These are phyloP conservation scores for Engraulis encrasicolus DNA, from an alignment of 2,113 vertebrate species.

Conservation along the genomic window DNA sequence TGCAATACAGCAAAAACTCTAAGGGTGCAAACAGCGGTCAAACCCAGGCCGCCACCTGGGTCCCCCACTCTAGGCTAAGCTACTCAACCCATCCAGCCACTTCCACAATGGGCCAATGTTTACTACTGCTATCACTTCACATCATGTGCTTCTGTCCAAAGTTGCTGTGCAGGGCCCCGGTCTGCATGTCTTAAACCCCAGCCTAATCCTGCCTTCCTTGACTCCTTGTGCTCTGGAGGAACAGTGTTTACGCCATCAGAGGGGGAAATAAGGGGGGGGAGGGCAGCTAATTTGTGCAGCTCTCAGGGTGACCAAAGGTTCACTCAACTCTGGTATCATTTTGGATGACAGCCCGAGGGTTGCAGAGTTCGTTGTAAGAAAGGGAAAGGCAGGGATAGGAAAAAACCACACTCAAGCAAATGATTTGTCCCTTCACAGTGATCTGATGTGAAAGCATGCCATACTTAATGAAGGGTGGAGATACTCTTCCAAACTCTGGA, in stretches of 20 bases:
- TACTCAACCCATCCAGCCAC: background rate
- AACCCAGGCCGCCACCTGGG: background rate
- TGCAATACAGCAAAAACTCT: background rate
- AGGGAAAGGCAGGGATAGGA: conserved; percentile 11
- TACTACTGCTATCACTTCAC: background rate
- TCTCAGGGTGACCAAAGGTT: conserved; percentile 44
- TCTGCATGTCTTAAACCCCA: background rate
- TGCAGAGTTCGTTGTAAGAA: conserved; percentile 30
- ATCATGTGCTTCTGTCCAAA: background rate
- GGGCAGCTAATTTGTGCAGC: conserved; percentile 46
- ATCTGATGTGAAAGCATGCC: conserved; percentile 19
- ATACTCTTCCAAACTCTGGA: background rate
- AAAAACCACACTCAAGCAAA: conserved; percentile 7
- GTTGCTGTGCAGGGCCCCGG: background rate
- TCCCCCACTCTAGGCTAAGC: conserved; percentile 1
- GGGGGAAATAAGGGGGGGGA: conserved; percentile 22
- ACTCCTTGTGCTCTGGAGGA: background rate
- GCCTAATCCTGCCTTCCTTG: background rate
- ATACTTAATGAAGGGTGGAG: conserved; percentile 18
- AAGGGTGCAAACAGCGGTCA: conserved; percentile 20
- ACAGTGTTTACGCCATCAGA: conserved; percentile 32
- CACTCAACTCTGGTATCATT: conserved; percentile 49
- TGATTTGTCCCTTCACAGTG: background rate
- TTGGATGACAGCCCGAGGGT: conserved; percentile 32
- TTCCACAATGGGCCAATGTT: background rate